These are phyloP conservation scores for Euproctis similis DNA, from an alignment of 2,888 invertebrate species.

Conservation along the genomic window DNA sequence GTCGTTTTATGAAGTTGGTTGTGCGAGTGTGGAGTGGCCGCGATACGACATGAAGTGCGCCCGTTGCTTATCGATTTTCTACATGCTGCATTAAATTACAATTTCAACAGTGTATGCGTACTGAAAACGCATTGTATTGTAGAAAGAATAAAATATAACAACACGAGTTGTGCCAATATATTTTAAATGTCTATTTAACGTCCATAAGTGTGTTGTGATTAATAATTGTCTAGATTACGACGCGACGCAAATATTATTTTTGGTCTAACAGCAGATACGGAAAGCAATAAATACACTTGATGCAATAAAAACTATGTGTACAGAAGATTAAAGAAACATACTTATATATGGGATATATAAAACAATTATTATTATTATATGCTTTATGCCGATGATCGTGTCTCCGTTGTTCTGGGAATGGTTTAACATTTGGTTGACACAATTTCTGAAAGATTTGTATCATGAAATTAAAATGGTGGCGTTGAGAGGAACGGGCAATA, in stretches of 20 bases:
- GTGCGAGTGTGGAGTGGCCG: slow-evolving; percentile 44
- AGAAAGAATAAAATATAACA: too few species aligned
- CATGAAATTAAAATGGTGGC: slow-evolving; percentile 71
- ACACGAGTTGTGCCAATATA: slow-evolving; percentile 40
- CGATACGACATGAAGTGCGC: slow-evolving; percentile 61
- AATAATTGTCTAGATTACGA: too few species aligned
- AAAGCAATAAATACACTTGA: slow-evolving; percentile 3
- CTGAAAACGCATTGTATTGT: slow-evolving; percentile 41
- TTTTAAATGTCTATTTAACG: slow-evolving; percentile 27
- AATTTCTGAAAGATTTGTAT: slow-evolving; percentile 66
- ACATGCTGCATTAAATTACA: slow-evolving; percentile 69
- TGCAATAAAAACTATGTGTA: too few species aligned
- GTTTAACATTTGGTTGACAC: slow-evolving; percentile 65
- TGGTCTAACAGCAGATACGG: slow-evolving; percentile 1
- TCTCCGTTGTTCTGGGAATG: slow-evolving; percentile 67
- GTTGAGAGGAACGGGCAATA: slow-evolving; percentile 56
- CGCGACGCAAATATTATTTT: too few species aligned
- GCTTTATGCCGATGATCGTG: slow-evolving; percentile 58
- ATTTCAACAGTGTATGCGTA: slow-evolving; percentile 61
- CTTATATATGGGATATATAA: slow-evolving; percentile 8
- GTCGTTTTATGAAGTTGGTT: slow-evolving; percentile 38
- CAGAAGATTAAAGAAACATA: too few species aligned
- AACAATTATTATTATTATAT: too few species aligned
- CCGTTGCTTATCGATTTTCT: slow-evolving; percentile 73
- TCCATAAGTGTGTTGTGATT: too few species aligned